Evolutionary conservation across 2,797 vertebrate genomes (phyloP), one percentile per base, ranked within the genome.

Genomic region (Squalus acanthias): DNA sequence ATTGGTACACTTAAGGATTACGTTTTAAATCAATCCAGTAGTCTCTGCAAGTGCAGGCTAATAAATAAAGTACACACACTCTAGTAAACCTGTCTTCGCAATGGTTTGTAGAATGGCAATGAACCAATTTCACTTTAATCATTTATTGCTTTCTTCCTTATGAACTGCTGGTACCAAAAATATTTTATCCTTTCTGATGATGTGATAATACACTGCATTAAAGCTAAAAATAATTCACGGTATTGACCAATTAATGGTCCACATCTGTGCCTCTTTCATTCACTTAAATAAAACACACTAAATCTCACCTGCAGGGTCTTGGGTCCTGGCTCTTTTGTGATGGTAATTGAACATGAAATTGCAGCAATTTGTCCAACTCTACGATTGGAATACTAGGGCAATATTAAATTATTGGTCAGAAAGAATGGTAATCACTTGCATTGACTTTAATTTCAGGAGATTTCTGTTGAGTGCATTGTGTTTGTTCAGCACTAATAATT

Each of bases 401-500:
- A 65, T 63, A 33, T 91, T 3, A 63, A 91, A 63, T 91, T 63
- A 63, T 91, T 91, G 57, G 29, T 91, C 60, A 91, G 88, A 33
- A 91, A n/a, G 88, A 91, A n/a, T 91, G 82, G 29, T 91, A 33
- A 91, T n/a, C 57, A 63, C 26, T 29, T 91, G 60, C 57, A 91
- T 63, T n/a, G 13, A n/a, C 60, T 63, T 91, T 91, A n/a, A 91
- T 91, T 91, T 91, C 57, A 33, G 57, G 88, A 91, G 57, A 17
- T 91, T 60, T 63, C 88, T 57, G 46, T 88, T 91, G 82, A 91
- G 26, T n/a, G 29, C 88, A 91, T 91, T 91, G 57, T 91, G 29
- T n/a, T 89, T 91, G 29, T 63, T 57, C 57, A 65, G 57, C 88
- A 91, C 57, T 20, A 63, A 91, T 91, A 91, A 63, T 17, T 91